Conservation (phyloP, 1,140 invertebrate genomes). For the Gonioctena quinquepunctata region DNA sequence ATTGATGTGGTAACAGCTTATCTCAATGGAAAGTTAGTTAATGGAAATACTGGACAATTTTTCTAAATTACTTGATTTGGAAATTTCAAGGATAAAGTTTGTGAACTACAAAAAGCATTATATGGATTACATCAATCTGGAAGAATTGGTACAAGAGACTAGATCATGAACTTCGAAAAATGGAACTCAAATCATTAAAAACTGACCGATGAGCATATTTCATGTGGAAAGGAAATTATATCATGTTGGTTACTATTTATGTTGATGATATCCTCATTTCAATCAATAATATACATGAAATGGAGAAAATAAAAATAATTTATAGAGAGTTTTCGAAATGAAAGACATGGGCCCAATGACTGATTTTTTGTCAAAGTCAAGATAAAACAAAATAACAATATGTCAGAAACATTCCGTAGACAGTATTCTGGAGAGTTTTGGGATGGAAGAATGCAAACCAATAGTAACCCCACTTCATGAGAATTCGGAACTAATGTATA, state of each 20-base stretch:
- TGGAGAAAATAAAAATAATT: not conserved
- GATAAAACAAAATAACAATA: too few species aligned
- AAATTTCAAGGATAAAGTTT: not conserved
- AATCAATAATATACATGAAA: not conserved
- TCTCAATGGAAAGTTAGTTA: not conserved
- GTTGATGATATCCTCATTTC: not conserved
- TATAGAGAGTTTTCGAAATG: not conserved
- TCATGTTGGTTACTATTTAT: too few species aligned
- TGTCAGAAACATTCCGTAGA: too few species aligned
- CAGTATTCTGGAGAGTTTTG: too few species aligned
- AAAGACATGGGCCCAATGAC: too few species aligned
- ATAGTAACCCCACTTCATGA: too few species aligned
- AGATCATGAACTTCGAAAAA: not conserved
- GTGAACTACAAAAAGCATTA: not conserved
- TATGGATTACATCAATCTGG: not conserved
- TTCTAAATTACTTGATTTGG: not conserved
- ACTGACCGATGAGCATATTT: too few species aligned
- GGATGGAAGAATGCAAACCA: too few species aligned
- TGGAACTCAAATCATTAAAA: not conserved
- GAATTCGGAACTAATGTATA: too few species aligned
- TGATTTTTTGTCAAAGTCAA: too few species aligned
- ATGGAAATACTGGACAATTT: not conserved
- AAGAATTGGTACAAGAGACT: not conserved
- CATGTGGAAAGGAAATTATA: too few species aligned
- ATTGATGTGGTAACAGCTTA: not conserved